These are phyloP conservation scores for Euthynnus affinis DNA, from an alignment of 2,797 vertebrate species.

Conservation along the genomic window DNA sequence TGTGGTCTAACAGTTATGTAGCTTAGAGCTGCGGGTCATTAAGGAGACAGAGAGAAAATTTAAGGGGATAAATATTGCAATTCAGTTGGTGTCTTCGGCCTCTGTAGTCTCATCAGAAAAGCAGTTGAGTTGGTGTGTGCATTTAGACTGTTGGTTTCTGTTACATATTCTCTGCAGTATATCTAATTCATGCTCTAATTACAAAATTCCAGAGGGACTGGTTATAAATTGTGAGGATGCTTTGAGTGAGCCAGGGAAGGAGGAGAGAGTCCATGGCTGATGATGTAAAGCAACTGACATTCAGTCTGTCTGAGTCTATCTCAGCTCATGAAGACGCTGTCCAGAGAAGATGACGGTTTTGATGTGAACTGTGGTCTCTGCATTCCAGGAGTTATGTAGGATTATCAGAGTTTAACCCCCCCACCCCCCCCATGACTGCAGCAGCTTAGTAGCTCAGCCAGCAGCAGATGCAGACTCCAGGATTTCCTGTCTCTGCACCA, in stretches of 20 bases:
- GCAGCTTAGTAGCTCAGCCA: slow-evolving; percentile 82
- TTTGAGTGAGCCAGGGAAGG: slow-evolving; percentile 54
- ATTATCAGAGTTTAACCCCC: slow-evolving; percentile 78
- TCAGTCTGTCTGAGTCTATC: slow-evolving; percentile 42
- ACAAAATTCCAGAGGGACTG: slow-evolving; percentile 73
- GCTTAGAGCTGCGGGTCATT: slow-evolving; percentile 66
- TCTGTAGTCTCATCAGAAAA: slow-evolving; percentile 53
- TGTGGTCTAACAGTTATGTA: slow-evolving; percentile 77
- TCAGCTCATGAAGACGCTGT: slow-evolving; percentile 53
- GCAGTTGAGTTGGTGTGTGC: slow-evolving; percentile 52
- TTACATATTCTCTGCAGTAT: slow-evolving; percentile 58
- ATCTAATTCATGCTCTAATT: slow-evolving; percentile 79
- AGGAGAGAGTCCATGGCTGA: slow-evolving; percentile 51
- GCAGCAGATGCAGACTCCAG: slow-evolving; percentile 84
- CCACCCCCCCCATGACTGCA: slow-evolving; percentile 55
- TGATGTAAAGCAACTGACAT: slow-evolving; percentile 7
- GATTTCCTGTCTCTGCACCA: slow-evolving; percentile 86
- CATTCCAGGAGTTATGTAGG: slow-evolving; percentile 83
- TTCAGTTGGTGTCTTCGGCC: slow-evolving; percentile 46
- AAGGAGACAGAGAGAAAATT: slow-evolving; percentile 38
- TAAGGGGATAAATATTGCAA: slow-evolving; percentile 51
- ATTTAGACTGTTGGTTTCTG: slow-evolving; percentile 57
- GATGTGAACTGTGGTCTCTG: slow-evolving; percentile 71
- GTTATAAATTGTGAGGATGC: slow-evolving; percentile 71
- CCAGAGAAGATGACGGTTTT: slow-evolving; percentile 67